Base-by-base conservation (phyloP, 2,113 vertebrate genomes). In the Perognathus longimembris region DNA sequence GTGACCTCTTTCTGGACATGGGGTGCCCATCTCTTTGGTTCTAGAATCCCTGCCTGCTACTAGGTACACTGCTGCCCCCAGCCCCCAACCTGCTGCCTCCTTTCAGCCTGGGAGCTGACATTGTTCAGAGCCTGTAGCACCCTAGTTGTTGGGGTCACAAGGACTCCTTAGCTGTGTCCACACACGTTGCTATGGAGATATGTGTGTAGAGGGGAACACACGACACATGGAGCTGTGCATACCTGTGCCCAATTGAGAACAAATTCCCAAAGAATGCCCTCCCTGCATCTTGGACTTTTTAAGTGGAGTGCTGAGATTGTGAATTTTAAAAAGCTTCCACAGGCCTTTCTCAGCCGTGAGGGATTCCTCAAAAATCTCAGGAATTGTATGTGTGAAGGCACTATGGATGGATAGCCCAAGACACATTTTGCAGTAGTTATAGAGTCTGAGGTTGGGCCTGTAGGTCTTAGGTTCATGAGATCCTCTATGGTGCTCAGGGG, bases 401-500 rank as follows among this genome's bases (percentile, higher is more conserved):
- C n/a, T n/a, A n/a, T n/a, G n/a, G n/a, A n/a, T n/a, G 45, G 45
- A 45, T 11, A 45, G 11, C 45, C 45, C 21, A 24, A 38, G 36
- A n/a, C 22, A 40, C 22, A 21, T 38, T 59, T 54, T 21, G 18
- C 14, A 34, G 34, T 63, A 18, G 21, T 89, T 63, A 6, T 5
- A 24, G 24, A 80, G 45, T 86, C 21, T 38, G 54, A 40, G 15
- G 50, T 9, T 10, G 34, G 38, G 34, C 36, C 17, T 73, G 24
- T 63, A 57, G 34, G 26, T 5, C 32, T 18, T 12, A 69, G 59
- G 78, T 40, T 88, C 21, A 28, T 9, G 83, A 45, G 11, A 34
- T 17, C 5, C 14, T 5, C 4, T 1, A 0, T 63, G 45, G 1
- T 24, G n/a, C 59, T 69, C 17, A 10, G 30, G 24, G 32, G 8